Conservation (phyloP, 2,888 invertebrate species). For the Phaedon cochleariae region DNA sequence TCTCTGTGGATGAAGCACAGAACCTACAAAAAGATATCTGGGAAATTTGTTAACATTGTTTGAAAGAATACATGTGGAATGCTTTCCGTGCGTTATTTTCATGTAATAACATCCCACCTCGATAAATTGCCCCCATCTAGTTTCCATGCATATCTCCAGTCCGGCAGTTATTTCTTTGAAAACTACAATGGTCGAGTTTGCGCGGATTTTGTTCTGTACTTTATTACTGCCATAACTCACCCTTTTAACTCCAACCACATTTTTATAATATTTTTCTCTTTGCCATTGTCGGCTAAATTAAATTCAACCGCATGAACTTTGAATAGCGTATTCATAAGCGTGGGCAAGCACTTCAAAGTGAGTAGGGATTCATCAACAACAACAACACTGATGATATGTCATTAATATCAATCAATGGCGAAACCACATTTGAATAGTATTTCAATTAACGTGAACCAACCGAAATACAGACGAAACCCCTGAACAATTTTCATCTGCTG, state of each 20-base stretch:
- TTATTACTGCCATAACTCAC: conserved; percentile 43
- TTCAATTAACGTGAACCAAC: too few relatives aligned
- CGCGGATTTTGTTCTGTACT: conserved; percentile 34
- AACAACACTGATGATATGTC: too few relatives aligned
- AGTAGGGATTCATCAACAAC: too few relatives aligned
- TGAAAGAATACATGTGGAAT: conserved; percentile 17
- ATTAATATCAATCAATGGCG: too few relatives aligned
- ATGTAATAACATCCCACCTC: conserved; percentile 15
- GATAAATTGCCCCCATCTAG: conserved; percentile 17
- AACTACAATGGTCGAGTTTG: conserved; percentile 31
- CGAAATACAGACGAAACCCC: too few relatives aligned
- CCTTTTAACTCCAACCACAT: conserved; percentile 40
- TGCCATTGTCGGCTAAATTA: neutral
- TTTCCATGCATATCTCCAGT: conserved; percentile 20
- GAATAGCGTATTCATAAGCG: neutral
- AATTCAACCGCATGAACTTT: neutral
- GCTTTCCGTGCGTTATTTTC: conserved; percentile 25
- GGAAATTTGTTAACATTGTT: conserved; percentile 15
- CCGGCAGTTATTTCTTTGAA: conserved; percentile 19
- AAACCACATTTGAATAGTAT: too few relatives aligned
- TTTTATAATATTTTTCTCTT: conserved; percentile 37
- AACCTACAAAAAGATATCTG: too few relatives aligned
- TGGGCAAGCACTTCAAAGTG: too few relatives aligned
- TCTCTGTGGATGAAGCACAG: too few relatives aligned
- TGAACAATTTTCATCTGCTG: too few relatives aligned